These are phyloP conservation scores for Delphinapterus leucas DNA, from an alignment of 2,113 vertebrate species.

Conservation along the genomic window DNA sequence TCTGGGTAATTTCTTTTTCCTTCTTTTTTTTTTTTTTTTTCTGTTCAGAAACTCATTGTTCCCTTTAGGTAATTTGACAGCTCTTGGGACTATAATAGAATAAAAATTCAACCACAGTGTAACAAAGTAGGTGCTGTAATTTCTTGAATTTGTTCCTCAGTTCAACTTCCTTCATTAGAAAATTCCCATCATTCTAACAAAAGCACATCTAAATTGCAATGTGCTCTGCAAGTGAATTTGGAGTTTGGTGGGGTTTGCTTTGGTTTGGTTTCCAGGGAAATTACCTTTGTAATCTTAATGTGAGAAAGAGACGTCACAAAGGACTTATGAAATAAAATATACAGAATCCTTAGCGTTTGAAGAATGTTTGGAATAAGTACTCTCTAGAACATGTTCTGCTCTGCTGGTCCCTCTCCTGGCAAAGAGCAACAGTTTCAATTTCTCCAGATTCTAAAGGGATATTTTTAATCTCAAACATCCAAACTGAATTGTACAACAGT, in stretches of 20 bases:
- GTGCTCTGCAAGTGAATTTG: neutral
- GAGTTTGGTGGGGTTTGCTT: neutral
- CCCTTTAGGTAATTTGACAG: neutral
- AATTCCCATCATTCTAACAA: neutral
- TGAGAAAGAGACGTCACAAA: slow-evolving; percentile 29
- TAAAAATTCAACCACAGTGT: neutral
- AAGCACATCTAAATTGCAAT: neutral
- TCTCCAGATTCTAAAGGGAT: slow-evolving; percentile 25
- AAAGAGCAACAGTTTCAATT: slow-evolving; percentile 7
- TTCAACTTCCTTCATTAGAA: neutral
- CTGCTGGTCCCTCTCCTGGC: neutral
- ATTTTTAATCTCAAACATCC: slow-evolving; percentile 31
- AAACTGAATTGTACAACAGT: neutral
- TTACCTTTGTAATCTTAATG: neutral
- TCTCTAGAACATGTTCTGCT: neutral
- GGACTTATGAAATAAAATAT: neutral
- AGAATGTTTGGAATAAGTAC: neutral
- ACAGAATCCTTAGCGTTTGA: neutral
- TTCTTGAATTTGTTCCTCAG: neutral
- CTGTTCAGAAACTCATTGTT: slow-evolving; percentile 16
- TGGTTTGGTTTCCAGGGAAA: slow-evolving; percentile 14
- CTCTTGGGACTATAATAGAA: neutral
- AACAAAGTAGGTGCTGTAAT: neutral
- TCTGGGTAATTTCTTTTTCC: slow-evolving; percentile 20
- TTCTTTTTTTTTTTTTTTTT: neutral